Conservation (phyloP, 2,888 invertebrate species). For the Hermaeophaga mercurialis region DNA sequence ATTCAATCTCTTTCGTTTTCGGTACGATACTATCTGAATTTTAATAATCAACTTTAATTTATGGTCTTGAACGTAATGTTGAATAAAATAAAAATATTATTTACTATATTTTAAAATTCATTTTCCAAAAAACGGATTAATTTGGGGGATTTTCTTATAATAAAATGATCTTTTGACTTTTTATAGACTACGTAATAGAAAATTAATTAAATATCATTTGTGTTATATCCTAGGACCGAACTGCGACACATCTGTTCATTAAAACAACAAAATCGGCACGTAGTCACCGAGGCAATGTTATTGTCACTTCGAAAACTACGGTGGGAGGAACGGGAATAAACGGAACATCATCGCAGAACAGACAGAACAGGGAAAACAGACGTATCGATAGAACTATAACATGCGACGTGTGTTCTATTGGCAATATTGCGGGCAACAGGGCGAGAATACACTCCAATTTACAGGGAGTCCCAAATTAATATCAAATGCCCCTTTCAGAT, state of each 20-base stretch:
- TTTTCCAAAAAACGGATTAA: too few species aligned
- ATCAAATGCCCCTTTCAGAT: too few species aligned
- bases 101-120: too few species aligned
- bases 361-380: slow-evolving; percentile 17
- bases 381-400: slow-evolving; percentile 33
- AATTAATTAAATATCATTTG: slow-evolving; percentile 1
- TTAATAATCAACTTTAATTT: too few species aligned
- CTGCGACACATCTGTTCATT: slow-evolving; percentile 4
- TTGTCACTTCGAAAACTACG: slow-evolving; percentile 14
- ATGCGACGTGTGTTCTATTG: slow-evolving; percentile 27
- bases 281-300: slow-evolving; percentile 13
- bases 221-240: not conserved
- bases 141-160: too few species aligned
- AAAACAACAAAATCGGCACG: slow-evolving; percentile 11
- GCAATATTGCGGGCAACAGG: slow-evolving; percentile 22
- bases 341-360: slow-evolving; percentile 9
- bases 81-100: too few species aligned
- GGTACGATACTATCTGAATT: too few species aligned
- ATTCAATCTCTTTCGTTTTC: too few species aligned
- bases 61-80: too few species aligned
- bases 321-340: not conserved
- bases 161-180: too few species aligned
- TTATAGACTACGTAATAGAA: not conserved
- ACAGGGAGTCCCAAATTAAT: too few species aligned
- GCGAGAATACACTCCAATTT: slow-evolving; percentile 2